Evolutionary conservation across 2,888 invertebrate genomes (phyloP).

Genomic region (Elegia similella): DNA sequence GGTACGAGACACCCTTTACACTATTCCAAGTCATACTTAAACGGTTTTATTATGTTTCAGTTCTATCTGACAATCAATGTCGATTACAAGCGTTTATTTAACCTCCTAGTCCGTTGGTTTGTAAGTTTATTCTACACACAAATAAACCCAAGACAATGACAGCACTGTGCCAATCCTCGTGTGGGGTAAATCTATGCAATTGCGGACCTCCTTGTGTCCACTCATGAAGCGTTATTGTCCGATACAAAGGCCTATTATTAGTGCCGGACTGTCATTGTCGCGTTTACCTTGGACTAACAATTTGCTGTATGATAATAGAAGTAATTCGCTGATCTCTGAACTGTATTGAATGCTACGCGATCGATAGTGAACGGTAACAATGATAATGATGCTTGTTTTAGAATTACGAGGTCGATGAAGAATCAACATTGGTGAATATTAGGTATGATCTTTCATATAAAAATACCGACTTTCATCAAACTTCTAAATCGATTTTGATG

Average conservation of each 20-base stretch:
- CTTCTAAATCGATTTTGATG: too few species aligned
- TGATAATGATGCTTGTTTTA: neutral
- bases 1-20: too few species aligned
- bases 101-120: too few species aligned
- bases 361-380: neutral
- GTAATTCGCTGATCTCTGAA: conserved; percentile 7
- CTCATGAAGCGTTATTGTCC: conserved; percentile 64
- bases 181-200: conserved; percentile 72
- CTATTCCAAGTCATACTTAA: too few species aligned
- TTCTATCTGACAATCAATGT: too few species aligned
- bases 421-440: too few species aligned
- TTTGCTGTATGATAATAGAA: conserved; percentile 11
- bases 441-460: too few species aligned
- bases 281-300: conserved; percentile 43
- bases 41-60: too few species aligned
- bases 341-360: neutral
- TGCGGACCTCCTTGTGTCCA: conserved; percentile 52
- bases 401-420: neutral
- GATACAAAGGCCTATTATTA: neutral
- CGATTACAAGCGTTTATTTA: too few species aligned
- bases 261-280: conserved; percentile 32
- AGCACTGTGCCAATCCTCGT: conserved; percentile 37
- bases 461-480: too few species aligned
- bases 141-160: conserved; percentile 43
- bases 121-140: conserved; percentile 41